Evolutionary conservation across 2,888 invertebrate genomes (phyloP), one percentile per base, ranked within the genome.

Genomic region (Phorcus lineatus): DNA sequence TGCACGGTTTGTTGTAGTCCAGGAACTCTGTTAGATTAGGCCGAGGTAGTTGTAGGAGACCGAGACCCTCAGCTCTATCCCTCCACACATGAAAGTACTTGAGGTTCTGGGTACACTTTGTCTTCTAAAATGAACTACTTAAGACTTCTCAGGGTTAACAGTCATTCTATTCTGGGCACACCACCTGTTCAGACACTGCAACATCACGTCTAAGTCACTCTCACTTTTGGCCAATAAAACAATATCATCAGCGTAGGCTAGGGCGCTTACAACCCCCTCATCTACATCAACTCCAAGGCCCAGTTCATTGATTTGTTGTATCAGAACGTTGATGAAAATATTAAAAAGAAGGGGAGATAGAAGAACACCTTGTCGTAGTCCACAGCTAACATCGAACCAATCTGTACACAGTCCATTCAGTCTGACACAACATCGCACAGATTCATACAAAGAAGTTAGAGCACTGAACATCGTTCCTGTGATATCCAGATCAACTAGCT

Each of bases 1-100:
- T n/a, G 36, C 80, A 16, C 80, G 28, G 24, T 40, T 54, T n/a
- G 54, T 13, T 80, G 75, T 54, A 80, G 53, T 80, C 67, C 16
- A 76, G 31, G 66, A 62, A 66, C 76, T 80, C 76, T 40, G 40
- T 19, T 4, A 80, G 17, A n/a, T n/a, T 11, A 76, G 7, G 11
- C n/a, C n/a, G n/a, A n/a, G n/a, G n/a, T n/a, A n/a, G n/a, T n/a
- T n/a, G n/a, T n/a, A n/a, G n/a, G n/a, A 80, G 17, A n/a, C 80
- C 76, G 0, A 77, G 55, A 16, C 67, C 66, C 9, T 24, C 0
- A 62, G 22, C 19, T 62, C 28, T 2, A 22, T 22, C 9, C 4
- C 62, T 13, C 62, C 24, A 62, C 62, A 62, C 31, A 1, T 31
- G 36, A 67, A 67, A 0, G 17, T 17, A 11, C 0, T 17, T 7